Percentiles rank a stretch among this genome's conserved stretches.
These are phyloP conservation scores for Periophthalmodon schlosseri DNA, from an alignment of 2,113 vertebrate genomes.

Conservation along the genomic window DNA sequence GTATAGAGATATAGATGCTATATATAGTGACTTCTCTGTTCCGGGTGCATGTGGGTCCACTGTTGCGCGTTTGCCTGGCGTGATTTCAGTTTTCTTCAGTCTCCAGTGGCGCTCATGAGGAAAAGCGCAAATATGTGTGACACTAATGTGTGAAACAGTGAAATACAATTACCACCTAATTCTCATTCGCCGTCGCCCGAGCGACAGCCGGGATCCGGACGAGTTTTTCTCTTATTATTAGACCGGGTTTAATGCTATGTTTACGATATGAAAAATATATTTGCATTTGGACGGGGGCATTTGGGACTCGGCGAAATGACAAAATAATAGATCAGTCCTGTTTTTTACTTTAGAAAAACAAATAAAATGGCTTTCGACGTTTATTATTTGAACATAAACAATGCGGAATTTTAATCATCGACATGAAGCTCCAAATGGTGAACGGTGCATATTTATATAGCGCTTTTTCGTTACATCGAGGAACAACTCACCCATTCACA, in stretches of 20 bases:
- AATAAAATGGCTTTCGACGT: too few relatives aligned
- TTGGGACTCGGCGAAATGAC: too few relatives aligned
- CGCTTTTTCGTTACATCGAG: too few relatives aligned
- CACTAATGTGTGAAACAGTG: conserved; percentile 48
- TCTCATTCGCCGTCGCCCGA: conserved; percentile 45
- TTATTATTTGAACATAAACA: too few relatives aligned
- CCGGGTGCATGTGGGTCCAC: not conserved
- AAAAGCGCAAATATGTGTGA: conserved; percentile 35
- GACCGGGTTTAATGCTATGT: not conserved
- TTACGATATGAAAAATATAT: not conserved
- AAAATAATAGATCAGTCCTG: too few relatives aligned
- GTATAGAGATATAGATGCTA: conserved; percentile 35
- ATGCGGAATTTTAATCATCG: too few relatives aligned
- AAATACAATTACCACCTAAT: conserved; percentile 60
- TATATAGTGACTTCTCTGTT: conserved; percentile 34
- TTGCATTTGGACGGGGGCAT: too few relatives aligned
- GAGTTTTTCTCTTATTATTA: not conserved
- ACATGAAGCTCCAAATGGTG: too few relatives aligned
- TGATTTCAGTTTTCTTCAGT: conserved; percentile 7
- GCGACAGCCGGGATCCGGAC: conserved; percentile 24
- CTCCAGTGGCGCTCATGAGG: conserved; percentile 7
- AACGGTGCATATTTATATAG: too few relatives aligned
- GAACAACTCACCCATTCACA: too few relatives aligned
- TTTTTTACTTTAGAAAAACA: too few relatives aligned
- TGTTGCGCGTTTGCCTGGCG: not conserved